These are phyloP conservation scores for Alviniconcha marisindica DNA, from an alignment of 1,140 invertebrate genomes.

Conservation along the genomic window DNA sequence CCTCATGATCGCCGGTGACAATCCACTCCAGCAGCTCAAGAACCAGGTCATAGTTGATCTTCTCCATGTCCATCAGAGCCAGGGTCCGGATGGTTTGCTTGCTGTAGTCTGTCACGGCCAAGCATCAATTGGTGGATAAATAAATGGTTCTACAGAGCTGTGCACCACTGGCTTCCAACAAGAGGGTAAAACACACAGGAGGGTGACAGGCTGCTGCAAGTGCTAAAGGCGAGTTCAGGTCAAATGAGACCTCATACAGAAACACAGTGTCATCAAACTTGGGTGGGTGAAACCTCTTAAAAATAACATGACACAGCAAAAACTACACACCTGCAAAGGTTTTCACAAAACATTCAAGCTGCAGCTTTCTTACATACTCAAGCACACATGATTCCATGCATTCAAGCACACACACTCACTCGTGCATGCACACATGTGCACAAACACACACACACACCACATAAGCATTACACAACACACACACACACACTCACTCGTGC, in stretches of 20 bases:
- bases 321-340: too few relatives aligned
- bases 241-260: too few relatives aligned
- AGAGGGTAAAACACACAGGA: too few relatives aligned
- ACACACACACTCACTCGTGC: slow-evolving; percentile 10
- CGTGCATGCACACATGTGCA: background rate
- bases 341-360: too few relatives aligned
- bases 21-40: slow-evolving; percentile 83
- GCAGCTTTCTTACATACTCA: background rate
- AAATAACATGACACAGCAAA: too few relatives aligned
- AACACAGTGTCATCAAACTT: too few relatives aligned
- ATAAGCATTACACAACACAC: background rate
- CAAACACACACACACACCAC: background rate
- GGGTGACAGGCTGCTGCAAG: too few relatives aligned
- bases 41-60: slow-evolving; percentile 89
- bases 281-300: too few relatives aligned
- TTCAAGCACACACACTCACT: background rate
- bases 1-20: slow-evolving; percentile 76
- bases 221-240: too few relatives aligned
- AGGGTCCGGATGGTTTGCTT: slow-evolving; percentile 84
- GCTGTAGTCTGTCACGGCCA: slow-evolving; percentile 79
- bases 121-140: background rate
- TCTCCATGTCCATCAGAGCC: slow-evolving; percentile 85
- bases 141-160: background rate
- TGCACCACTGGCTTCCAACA: too few relatives aligned
- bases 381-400: background rate